These are phyloP conservation scores for Gasterosteus nipponicus DNA, from an alignment of 2,113 vertebrate species.

Conservation along the genomic window DNA sequence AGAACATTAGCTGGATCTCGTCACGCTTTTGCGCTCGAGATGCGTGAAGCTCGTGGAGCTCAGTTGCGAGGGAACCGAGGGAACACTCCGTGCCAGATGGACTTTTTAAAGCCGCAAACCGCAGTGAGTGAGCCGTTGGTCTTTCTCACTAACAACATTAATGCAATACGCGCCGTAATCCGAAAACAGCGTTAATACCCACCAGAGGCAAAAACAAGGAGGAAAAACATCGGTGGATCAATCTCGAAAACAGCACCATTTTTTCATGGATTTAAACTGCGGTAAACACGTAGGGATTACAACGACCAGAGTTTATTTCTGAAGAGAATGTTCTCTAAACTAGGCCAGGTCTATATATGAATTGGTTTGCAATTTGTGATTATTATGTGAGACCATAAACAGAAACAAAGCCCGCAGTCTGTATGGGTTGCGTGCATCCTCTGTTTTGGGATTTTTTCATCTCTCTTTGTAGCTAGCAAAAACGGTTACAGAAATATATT, in stretches of 20 bases:
- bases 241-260: conserved; percentile 1
- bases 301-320: not conserved
- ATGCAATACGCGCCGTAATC: conserved; percentile 29
- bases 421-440: too few relatives aligned
- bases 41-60: conserved; percentile 21
- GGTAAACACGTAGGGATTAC: not conserved
- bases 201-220: not conserved
- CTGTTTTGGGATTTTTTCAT: not conserved
- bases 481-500: not conserved
- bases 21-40: conserved; percentile 28
- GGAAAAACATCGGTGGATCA: not conserved
- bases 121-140: conserved; percentile 48
- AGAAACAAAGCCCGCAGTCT: not conserved
- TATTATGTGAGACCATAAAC: not conserved
- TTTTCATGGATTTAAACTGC: not conserved
- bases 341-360: not conserved
- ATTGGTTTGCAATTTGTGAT: not conserved
- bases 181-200: conserved; percentile 37
- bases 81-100: conserved; percentile 59
- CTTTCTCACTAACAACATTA: conserved; percentile 49
- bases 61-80: conserved; percentile 10
- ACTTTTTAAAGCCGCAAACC: conserved; percentile 55
- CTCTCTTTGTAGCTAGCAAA: not conserved
- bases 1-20: not conserved
- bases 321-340: not conserved